These are phyloP conservation scores for Artibeus jamaicensis DNA, from an alignment of 2,797 vertebrate genomes.

Conservation along the genomic window DNA sequence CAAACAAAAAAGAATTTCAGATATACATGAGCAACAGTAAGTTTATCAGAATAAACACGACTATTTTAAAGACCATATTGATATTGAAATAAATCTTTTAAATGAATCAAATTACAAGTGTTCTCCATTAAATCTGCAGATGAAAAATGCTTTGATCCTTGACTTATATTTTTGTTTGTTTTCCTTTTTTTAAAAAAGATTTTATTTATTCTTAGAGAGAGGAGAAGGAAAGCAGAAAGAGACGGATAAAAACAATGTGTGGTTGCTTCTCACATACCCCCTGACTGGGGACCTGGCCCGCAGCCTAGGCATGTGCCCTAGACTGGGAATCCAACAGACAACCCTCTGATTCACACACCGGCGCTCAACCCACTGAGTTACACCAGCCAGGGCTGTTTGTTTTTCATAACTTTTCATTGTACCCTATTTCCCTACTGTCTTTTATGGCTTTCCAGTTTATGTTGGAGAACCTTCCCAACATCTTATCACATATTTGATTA, in stretches of 20 bases:
- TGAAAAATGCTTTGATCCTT: background rate
- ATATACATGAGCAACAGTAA: background rate
- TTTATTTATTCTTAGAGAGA: no score
- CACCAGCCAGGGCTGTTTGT: background rate
- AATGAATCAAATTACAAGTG: background rate
- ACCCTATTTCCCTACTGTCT: background rate
- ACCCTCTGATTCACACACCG: no score
- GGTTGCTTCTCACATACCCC: no score
- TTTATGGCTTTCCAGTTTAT: background rate
- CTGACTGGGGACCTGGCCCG: no score
- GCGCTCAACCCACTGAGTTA: no score
- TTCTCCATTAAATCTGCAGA: background rate
- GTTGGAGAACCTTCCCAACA: background rate
- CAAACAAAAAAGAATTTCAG: background rate
- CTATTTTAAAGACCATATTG: background rate
- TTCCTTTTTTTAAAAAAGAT: background rate
- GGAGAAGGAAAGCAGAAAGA: no score
- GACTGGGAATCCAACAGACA: no score
- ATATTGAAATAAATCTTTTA: background rate
- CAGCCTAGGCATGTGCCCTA: no score
- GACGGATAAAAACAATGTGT: no score
- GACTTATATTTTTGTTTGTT: background rate
- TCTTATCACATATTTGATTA: constrained; percentile 38
- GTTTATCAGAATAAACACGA: background rate
- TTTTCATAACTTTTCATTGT: background rate